Base-by-base conservation (phyloP, 2,797 vertebrate species). In the Pagetopsis macropterus region DNA sequence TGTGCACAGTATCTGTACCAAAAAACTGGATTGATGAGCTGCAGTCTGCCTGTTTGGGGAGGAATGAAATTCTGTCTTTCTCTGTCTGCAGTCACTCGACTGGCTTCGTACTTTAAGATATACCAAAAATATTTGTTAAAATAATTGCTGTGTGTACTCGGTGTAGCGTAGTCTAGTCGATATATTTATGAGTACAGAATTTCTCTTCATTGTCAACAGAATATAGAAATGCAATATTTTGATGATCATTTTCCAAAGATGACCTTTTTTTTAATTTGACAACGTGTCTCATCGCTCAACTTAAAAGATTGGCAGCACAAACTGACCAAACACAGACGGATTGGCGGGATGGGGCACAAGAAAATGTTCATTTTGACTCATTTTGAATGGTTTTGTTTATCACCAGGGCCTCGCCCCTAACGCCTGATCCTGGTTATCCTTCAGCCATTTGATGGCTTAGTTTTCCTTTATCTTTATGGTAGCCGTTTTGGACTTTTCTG, bases 1-100 rank as follows among this genome's bases (percentile, higher is more conserved):
- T 94, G 93, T 95, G 95, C 95, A 95, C 94, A 95, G 94, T 94
- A 94, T 95, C 94, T 95, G 94, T 95, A 95, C 95, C 95, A 95
- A 95, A 95, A 90, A 94, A 95, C 94, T 95, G 94, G 94, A 95
- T 94, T 87, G 90, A 90, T 91, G 92, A 94, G 91, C 94, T 94
- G 92, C 92, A 93, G 91, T 95, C 93, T 94, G 91, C 92, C 92
- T 91, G 86, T 90, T 91, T 90, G 77, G 87, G 90, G 84, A 91
- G 87, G 84, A 90, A 91, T 92, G 85, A 89, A 88, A 87, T 88
- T 85, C 84, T 87, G 82, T 87, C 81, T 92, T 84, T 75, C 52
- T 77, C 84, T 89, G 91, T 93, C 91, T 86, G 82, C 91, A 89
- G 94, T 91, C 87, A 10, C 87, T 84, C 70, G 90, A 91, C 91